Evolutionary conservation across 2,797 vertebrate genomes (phyloP).

Genomic region (Hypotaenidia philippensis): DNA sequence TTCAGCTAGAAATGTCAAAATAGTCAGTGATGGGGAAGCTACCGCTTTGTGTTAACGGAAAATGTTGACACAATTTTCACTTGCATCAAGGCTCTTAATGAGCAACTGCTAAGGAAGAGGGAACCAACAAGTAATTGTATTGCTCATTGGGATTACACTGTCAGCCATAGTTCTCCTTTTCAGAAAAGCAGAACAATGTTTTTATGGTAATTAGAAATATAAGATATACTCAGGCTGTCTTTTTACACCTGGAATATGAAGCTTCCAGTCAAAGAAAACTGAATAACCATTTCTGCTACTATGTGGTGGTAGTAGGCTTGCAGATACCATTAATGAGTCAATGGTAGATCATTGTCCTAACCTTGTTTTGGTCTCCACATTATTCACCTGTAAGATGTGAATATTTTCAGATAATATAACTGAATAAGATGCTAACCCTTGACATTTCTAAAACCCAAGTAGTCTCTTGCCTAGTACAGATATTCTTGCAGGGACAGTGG

Average conservation of each 20-base stretch:
- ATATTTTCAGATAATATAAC: not conserved
- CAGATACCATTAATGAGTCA: not conserved
- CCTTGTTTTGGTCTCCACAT: not conserved
- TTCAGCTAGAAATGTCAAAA: constrained; percentile 22
- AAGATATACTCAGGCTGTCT: not conserved
- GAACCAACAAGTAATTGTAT: constrained; percentile 10
- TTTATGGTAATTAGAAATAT: constrained; percentile 45
- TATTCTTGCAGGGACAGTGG: not conserved
- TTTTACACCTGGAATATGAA: constrained; percentile 7
- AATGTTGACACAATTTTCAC: constrained; percentile 13
- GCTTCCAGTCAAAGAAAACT: constrained; percentile 8
- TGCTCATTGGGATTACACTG: constrained; percentile 24
- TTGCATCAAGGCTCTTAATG: constrained; percentile 21
- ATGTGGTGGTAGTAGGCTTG: not conserved
- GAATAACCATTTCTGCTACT: not conserved
- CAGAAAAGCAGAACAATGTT: constrained; percentile 9
- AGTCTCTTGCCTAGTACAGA: not conserved
- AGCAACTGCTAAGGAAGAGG: constrained; percentile 12
- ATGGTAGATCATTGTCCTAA: not conserved
- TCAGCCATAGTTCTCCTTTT: constrained; percentile 10
- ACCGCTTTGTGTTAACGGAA: not conserved
- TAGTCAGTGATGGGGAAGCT: not conserved
- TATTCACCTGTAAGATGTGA: not conserved
- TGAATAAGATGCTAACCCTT: not conserved
- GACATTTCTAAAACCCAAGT: not conserved